Evolutionary conservation across 1,140 invertebrate species (phyloP).

Genomic region (Ephestia elutella): DNA sequence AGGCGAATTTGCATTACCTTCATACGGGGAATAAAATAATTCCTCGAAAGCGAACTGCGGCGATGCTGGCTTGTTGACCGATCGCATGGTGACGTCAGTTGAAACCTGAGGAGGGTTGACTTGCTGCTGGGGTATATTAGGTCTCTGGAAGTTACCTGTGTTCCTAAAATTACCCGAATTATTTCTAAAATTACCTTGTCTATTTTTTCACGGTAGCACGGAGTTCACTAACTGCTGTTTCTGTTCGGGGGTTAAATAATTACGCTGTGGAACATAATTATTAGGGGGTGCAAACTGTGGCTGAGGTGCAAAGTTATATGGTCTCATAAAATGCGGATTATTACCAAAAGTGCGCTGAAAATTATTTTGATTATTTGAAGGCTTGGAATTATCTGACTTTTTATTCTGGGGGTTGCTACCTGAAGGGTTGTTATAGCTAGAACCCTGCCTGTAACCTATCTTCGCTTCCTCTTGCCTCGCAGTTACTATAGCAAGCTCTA

Average conservation of each 20-base stretch:
- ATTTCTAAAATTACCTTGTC: too few species aligned
- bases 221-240: too few species aligned
- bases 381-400: slow-evolving; percentile 7
- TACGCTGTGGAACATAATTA: too few species aligned
- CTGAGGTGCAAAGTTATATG: too few species aligned
- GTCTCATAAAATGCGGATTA: too few species aligned
- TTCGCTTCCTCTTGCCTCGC: slow-evolving; percentile 20
- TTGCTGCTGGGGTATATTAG: slow-evolving; percentile 9
- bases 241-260: too few species aligned
- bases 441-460: slow-evolving; percentile 10
- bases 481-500: slow-evolving; percentile 13
- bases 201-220: too few species aligned
- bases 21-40: slow-evolving; percentile 15
- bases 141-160: background rate
- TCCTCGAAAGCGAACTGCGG: slow-evolving; percentile 15
- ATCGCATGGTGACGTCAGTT: slow-evolving; percentile 22
- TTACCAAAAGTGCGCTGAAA: too few species aligned
- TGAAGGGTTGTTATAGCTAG: slow-evolving; percentile 6
- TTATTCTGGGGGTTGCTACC: background rate
- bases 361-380: too few species aligned
- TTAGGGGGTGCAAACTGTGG: too few species aligned
- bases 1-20: background rate
- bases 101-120: slow-evolving; percentile 8
- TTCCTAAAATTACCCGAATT: too few species aligned
- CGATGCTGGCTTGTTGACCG: slow-evolving; percentile 11